Evolutionary conservation across 2,797 vertebrate genomes (phyloP).

Genomic region (Hypotaenidia okinawae): DNA sequence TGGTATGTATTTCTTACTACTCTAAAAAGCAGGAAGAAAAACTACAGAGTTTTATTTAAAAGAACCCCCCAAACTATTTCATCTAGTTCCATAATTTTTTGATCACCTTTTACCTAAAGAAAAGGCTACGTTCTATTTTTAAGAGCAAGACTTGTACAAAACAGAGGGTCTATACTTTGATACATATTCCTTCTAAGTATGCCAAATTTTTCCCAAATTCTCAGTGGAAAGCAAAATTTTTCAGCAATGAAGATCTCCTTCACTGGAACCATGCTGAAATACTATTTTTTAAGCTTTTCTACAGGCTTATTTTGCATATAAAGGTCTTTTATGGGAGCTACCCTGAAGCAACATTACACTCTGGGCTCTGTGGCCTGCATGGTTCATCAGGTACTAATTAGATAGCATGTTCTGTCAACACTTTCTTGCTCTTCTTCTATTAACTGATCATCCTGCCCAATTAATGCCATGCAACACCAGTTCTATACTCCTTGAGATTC

Average conservation of each 20-base stretch:
- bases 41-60: neutral
- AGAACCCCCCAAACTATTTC: neutral
- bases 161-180: neutral
- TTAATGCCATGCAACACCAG: slow-evolving; percentile 68
- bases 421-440: slow-evolving; percentile 73
- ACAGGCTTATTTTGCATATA: slow-evolving; percentile 7
- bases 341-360: slow-evolving; percentile 43
- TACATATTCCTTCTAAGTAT: neutral
- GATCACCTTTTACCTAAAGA: neutral
- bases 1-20: neutral
- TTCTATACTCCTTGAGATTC: slow-evolving; percentile 60
- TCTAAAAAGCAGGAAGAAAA: neutral
- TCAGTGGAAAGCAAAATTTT: neutral
- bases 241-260: neutral
- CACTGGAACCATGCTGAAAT: neutral
- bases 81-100: neutral
- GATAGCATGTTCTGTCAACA: slow-evolving; percentile 77
- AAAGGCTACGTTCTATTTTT: neutral
- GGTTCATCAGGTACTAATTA: slow-evolving; percentile 81
- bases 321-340: slow-evolving; percentile 25
- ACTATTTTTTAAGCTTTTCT: slow-evolving; percentile 10
- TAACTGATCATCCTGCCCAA: slow-evolving; percentile 80
- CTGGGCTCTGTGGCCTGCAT: slow-evolving; percentile 67
- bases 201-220: neutral
- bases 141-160: neutral